A percentile compares a stretch with the other conserved stretches of the same genome.
Evolutionary conservation across 30 jellyfish, hydroid and myxozoan genomes (phyloP).

Genomic region (Mastigias papua): DNA sequence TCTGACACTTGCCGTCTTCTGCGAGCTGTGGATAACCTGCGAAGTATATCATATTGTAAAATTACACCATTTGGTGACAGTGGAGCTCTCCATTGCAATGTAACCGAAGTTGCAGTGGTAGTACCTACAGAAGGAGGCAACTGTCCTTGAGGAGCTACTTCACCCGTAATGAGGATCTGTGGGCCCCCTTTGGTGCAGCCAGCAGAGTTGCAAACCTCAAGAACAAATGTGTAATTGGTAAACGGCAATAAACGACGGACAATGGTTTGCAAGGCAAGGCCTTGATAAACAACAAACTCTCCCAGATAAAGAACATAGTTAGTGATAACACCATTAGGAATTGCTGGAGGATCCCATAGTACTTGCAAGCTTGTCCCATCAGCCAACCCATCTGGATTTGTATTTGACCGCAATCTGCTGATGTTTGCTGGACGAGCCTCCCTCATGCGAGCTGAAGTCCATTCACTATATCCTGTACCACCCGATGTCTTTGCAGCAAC

Average conservation of each 20-base stretch:
- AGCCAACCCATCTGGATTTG: constrained; percentile 76
- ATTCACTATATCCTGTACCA: constrained; percentile 89
- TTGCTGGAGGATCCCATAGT: constrained; percentile 86
- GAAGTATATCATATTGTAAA: constrained; percentile 70
- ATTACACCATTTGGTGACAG: constrained; percentile 77
- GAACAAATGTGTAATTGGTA: constrained; percentile 81
- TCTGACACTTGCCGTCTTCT: constrained; percentile 52
- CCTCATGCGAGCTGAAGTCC: constrained; percentile 76
- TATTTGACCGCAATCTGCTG: constrained; percentile 78
- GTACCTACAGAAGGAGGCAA: constrained; percentile 82
- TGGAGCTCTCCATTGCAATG: constrained; percentile 85
- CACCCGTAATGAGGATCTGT: constrained; percentile 86
- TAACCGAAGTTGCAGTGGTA: constrained; percentile 74
- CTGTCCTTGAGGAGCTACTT: constrained; percentile 90
- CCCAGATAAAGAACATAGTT: constrained; percentile 78
- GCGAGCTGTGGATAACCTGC: constrained; percentile 64
- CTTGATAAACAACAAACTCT: constrained; percentile 81
- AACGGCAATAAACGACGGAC: constrained; percentile 80
- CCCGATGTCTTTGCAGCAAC: constrained; percentile 87
- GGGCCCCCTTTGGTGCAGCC: constrained; percentile 87
- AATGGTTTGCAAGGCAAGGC: constrained; percentile 67
- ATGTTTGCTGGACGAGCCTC: constrained; percentile 95
- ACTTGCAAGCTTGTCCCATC: constrained; percentile 88
- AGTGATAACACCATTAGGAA: constrained; percentile 86
- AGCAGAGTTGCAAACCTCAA: constrained; percentile 92